Conservation (phyloP, 2,797 vertebrate genomes). For the Scleropages formosus region DNA sequence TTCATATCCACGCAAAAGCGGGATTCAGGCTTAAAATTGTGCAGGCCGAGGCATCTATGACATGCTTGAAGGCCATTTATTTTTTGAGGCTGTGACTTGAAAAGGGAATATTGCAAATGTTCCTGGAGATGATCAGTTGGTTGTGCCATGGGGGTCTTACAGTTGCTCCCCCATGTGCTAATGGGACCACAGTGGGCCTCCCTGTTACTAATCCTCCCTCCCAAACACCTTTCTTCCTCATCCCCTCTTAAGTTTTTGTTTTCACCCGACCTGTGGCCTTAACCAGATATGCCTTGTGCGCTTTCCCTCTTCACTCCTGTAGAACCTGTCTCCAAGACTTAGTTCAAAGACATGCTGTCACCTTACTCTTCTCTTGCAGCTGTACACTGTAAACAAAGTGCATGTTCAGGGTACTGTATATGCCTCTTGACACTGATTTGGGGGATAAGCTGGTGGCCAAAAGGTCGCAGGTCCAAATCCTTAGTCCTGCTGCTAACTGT, state of each 20-base stretch:
- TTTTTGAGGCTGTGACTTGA: neutral
- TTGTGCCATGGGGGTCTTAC: neutral
- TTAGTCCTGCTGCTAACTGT: too few relatives aligned
- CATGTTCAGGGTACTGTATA: neutral
- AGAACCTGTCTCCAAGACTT: neutral
- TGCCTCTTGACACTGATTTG: too few relatives aligned
- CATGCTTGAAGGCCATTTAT: neutral
- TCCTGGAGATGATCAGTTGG: conserved; percentile 18
- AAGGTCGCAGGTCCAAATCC: too few relatives aligned
- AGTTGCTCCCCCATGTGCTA: neutral
- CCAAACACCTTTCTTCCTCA: conserved; percentile 1
- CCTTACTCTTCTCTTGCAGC: neutral
- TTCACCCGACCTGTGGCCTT: conserved; percentile 5
- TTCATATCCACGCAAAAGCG: neutral
- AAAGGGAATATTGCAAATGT: neutral
- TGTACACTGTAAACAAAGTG: neutral
- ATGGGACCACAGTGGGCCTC: neutral
- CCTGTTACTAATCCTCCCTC: conserved; percentile 10
- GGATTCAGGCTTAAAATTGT: neutral
- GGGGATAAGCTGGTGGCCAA: too few relatives aligned
- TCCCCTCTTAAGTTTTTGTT: neutral
- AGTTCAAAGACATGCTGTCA: neutral
- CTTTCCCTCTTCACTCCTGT: neutral
- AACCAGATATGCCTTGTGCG: neutral
- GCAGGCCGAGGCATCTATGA: neutral